A percentile compares a stretch with the other conserved stretches of the same genome.
phyloP scores from a whole-genome alignment of 2,113 vertebrate genomes.

The Coptodon bakossiorum region DNA sequence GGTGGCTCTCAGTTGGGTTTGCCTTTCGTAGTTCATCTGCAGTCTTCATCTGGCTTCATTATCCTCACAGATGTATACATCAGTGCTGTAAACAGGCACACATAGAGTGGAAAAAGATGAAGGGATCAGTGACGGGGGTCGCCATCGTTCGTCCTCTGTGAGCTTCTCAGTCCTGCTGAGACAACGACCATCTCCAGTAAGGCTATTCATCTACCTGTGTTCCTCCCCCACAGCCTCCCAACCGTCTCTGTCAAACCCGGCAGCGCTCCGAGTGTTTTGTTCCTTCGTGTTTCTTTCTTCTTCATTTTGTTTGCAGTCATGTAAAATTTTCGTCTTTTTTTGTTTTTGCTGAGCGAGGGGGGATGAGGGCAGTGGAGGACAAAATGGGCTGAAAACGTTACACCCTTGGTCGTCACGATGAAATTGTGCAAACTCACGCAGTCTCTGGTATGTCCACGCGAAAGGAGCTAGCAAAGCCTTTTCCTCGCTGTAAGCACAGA shows the following conservation, averaged over 20 bases:
- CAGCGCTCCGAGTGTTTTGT: background rate
- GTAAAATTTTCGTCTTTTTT: background rate
- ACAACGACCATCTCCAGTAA: constrained; percentile 79
- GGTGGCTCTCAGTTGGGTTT: constrained; percentile 11
- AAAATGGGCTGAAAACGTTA: constrained; percentile 74
- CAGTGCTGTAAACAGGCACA: constrained; percentile 99
- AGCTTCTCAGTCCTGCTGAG: constrained; percentile 97
- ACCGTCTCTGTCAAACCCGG: background rate
- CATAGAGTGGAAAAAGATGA: constrained; percentile 81
- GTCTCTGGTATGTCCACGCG: constrained; percentile 92
- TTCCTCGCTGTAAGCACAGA: constrained; percentile 85
- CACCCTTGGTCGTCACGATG: constrained; percentile 58
- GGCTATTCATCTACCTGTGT: background rate
- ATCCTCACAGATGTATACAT: constrained; percentile 81
- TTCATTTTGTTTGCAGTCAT: background rate
- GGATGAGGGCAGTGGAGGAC: background rate
- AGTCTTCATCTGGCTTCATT: constrained; percentile 15
- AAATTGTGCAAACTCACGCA: constrained; percentile 97
- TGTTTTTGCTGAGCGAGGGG: background rate
- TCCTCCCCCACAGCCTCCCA: background rate
- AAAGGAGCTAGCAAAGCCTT: constrained; percentile 98
- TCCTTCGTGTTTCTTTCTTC: background rate
- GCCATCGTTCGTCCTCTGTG: constrained; percentile 69
- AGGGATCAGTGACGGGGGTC: background rate
- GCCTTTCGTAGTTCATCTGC: constrained; percentile 42